Evolutionary conservation across 30 jellyfish, hydroid and myxozoan genomes (phyloP).

Genomic region (Aurelia coerulea): DNA sequence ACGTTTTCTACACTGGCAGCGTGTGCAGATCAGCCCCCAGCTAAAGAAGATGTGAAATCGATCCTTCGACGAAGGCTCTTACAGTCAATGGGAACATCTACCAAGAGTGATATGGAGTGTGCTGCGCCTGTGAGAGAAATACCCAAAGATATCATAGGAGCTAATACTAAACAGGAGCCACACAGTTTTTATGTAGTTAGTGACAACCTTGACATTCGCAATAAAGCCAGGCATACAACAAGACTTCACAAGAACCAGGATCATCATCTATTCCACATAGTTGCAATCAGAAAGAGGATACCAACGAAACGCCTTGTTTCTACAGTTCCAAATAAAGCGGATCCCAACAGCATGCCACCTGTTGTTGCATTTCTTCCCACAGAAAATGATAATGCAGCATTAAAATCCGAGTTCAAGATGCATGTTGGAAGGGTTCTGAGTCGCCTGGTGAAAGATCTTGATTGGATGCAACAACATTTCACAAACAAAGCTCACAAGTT

Average conservation of each 20-base stretch:
- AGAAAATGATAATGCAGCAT: constrained; percentile 34
- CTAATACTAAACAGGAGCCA: constrained; percentile 39
- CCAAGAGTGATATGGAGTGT: constrained; percentile 29
- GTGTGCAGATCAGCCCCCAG: constrained; percentile 19
- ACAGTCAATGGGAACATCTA: constrained; percentile 12
- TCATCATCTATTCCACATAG: constrained; percentile 47
- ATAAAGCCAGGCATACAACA: constrained; percentile 29
- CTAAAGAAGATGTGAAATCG: constrained; percentile 20
- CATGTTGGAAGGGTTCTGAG: constrained; percentile 36
- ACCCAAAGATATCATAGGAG: constrained; percentile 21
- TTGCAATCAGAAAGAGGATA: constrained; percentile 25
- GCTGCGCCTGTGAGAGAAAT: constrained; percentile 15
- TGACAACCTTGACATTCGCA: constrained; percentile 41
- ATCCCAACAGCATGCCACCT: constrained; percentile 42
- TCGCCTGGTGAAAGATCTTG: constrained; percentile 17
- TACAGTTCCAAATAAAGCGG: constrained; percentile 9
- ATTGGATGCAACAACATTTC: constrained; percentile 32
- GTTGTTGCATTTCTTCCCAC: constrained; percentile 15
- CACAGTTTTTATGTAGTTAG: constrained; percentile 21
- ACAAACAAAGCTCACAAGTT: constrained; percentile 16
- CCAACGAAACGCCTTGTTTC: constrained; percentile 18
- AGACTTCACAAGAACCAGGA: constrained; percentile 37
- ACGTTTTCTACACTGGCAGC: constrained; percentile 4
- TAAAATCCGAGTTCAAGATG: constrained; percentile 31
- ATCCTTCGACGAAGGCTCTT: constrained; percentile 39